A percentile compares a stretch with the other conserved stretches of the same genome.
Evolutionary conservation across 2,113 vertebrate species (phyloP).

Genomic region (Toxotes jaculatrix): DNA sequence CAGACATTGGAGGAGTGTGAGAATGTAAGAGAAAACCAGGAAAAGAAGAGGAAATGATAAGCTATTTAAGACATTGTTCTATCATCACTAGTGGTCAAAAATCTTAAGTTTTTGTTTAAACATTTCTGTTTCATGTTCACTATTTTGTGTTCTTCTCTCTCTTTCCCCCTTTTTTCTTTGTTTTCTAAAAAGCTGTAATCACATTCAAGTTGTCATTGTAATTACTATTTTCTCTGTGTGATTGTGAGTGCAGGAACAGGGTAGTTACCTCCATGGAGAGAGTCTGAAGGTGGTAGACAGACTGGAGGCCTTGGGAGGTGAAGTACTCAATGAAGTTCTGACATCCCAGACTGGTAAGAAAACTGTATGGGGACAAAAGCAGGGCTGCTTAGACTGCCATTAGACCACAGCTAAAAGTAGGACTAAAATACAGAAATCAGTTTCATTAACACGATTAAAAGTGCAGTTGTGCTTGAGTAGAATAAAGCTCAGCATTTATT

Average conservation of each 20-base stretch:
- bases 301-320: slow-evolving; percentile 97
- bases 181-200: neutral
- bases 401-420: slow-evolving; percentile 43
- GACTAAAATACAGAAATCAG: slow-evolving; percentile 15
- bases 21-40: neutral
- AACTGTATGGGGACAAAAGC: slow-evolving; percentile 90
- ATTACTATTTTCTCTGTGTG: neutral
- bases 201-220: neutral
- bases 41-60: neutral
- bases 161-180: neutral
- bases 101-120: neutral
- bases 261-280: slow-evolving; percentile 95
- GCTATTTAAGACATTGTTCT: neutral
- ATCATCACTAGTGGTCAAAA: neutral
- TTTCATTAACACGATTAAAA: slow-evolving; percentile 1
- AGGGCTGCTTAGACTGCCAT: slow-evolving; percentile 80
- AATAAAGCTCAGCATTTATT: slow-evolving; percentile 16
- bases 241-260: slow-evolving; percentile 9
- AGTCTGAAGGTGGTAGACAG: slow-evolving; percentile 97
- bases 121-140: neutral
- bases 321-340: slow-evolving; percentile 99
- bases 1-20: slow-evolving; percentile 6
- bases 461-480: neutral
- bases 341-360: slow-evolving; percentile 97
- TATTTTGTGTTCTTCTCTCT: neutral